Base-by-base conservation (phyloP, 2,797 vertebrate species). In the Limnodromus scolopaceus region DNA sequence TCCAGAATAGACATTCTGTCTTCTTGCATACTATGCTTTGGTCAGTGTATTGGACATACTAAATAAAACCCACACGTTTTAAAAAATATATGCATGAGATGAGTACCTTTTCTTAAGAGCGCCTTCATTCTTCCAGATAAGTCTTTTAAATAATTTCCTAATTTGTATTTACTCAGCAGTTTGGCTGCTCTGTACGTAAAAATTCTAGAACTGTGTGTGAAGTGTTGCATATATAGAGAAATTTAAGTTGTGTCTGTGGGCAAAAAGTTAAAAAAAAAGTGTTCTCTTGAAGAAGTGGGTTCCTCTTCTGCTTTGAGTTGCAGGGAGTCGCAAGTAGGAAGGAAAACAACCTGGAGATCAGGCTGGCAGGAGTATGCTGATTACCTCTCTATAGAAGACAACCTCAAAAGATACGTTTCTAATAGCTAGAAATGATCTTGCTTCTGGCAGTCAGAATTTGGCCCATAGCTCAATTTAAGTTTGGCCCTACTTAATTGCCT, bases 391-490 rank as follows among this genome's bases (percentile, higher is more conserved):
- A 4, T 14, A 55, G 27, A 69, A 14, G 5, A 38, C 17, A 68
- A 25, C 10, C 22, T 78, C 25, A 32, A 46, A 87, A 57, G 3
- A 5, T 25, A 5, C 10, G 6, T 70, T 76, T 77, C 19, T 10
- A 63, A 11, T 22, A 68, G 6, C 41, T 6, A 58, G 34, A 71
- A 68, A 38, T n/a, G 0, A 18, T 32, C 18, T 57, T 84, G 3
- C 9, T 76, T 74, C 46, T 58, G 4, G 0, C 4, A 51, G 12
- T 13, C 39, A 72, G 24, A 75, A 58, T 76, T 75, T 72, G 74
- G 24, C 9, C 27, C 4, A 22, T 20, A 23, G 1, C 0, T 77
- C 45, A 2, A 2, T 70, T 68, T 38, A 49, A 17, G 3, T 69
- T 79, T 87, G 16, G 11, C 32, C 15, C 8, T 13, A 12, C 28